Evolutionary conservation across 2,888 invertebrate species (phyloP).

Genomic region (Eubasilissa splendida): DNA sequence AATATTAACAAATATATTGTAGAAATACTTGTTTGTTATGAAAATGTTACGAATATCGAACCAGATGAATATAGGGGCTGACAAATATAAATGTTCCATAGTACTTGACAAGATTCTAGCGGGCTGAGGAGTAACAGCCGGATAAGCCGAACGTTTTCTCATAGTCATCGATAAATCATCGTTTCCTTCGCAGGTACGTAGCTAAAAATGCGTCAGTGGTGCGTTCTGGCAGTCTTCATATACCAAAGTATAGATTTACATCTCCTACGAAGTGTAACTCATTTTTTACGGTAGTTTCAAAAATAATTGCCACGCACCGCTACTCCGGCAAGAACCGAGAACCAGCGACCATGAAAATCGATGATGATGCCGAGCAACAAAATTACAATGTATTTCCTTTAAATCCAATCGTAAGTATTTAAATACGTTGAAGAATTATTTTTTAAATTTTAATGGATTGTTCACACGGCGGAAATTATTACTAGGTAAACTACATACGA

Average conservation of each 20-base stretch:
- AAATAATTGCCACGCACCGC: conserved; percentile 27
- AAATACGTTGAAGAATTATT: not conserved
- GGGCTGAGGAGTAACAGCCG: no score
- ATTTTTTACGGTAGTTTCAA: conserved; percentile 25
- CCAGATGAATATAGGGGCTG: no score
- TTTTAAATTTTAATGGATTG: no score
- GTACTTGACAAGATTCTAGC: no score
- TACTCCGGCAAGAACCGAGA: conserved; percentile 22
- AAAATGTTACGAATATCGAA: no score
- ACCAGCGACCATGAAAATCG: conserved; percentile 34
- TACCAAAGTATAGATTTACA: conserved; percentile 4
- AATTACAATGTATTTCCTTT: conserved; percentile 16
- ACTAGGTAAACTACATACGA: no score
- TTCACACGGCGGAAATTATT: no score
- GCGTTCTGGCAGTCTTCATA: conserved; percentile 4
- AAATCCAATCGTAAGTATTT: conserved; percentile 15
- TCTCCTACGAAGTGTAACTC: conserved; percentile 11
- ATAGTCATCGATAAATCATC: conserved; percentile 1
- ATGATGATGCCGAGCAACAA: conserved; percentile 19
- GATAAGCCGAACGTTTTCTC: no score
- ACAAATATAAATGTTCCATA: no score
- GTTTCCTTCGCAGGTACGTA: not conserved
- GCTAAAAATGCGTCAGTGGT: not conserved
- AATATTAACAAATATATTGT: no score
- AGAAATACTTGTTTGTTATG: no score